Evolutionary conservation across 2,888 invertebrate genomes (phyloP), one percentile per base, ranked within the genome.

Genomic region (Eupeodes latifasciatus): DNA sequence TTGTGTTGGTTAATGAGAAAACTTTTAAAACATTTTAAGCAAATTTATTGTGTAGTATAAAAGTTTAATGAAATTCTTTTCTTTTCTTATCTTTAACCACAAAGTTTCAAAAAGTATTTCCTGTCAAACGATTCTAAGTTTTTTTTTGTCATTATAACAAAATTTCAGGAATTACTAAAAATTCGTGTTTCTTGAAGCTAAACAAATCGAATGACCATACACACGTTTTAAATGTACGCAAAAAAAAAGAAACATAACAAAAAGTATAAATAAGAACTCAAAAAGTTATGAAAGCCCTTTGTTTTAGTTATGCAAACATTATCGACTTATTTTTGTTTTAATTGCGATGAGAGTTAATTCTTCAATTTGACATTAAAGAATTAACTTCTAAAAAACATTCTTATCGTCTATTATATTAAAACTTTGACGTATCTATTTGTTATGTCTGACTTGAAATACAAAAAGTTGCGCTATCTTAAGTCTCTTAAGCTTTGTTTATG

Each of bases 381-480:
- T 62, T 62, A 3, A 27, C 27, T 27, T 27, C n/a, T 11, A 12
- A 27, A 40, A 57, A 57, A 2, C 27, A 57, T 27, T 9, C 61
- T 61, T 61, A 61, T 61, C 61, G 36, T n/a, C 5, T 14, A 11
- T 3, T 14, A 57, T 61, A 36, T 10, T 14, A 11, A 1, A 34
- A 57, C 6, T 12, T 14, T 4, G 12, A 59, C 1, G 1, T 34
- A 34, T 14, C 5, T 40, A 40, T 59, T 10, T 11, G 47, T 11
- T 14, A 6, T 59, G 14, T 14, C 14, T 59, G 14, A 34, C 14
- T 59, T 62, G 10, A 40, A 62, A 27, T 27, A 27, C 27, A 27
- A 62, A 62, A 62, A 9, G 1, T 62, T 40, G n/a, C 11, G 16
- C 36, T 62, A 62, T 62, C 61, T 62, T 9, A 62, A 62, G 61